A percentile compares a stretch with the other conserved stretches of the same genome.
These are phyloP conservation scores for Sebastes kiyomatsui DNA, from an alignment of 2,797 vertebrate species.

Conservation along the genomic window DNA sequence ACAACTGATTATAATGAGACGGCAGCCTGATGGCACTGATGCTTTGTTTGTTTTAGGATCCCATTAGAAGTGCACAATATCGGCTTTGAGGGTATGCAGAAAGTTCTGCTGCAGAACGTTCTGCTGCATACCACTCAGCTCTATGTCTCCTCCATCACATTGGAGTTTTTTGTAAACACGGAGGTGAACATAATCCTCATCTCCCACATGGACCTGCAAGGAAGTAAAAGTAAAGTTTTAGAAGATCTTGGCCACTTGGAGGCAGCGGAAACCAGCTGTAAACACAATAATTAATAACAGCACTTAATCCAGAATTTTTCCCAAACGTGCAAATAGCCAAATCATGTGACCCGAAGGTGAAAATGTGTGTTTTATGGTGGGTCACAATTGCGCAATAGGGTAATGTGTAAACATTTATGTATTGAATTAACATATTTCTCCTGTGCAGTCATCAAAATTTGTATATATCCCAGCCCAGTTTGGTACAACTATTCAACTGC, in stretches of 20 bases:
- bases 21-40: constrained; percentile 10
- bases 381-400: accelerated
- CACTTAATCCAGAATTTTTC: too few relatives aligned
- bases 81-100: background rate
- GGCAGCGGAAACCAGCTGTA: background rate
- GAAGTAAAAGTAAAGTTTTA: background rate
- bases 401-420: too few relatives aligned
- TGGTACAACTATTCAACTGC: too few relatives aligned
- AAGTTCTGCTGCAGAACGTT: constrained; percentile 58
- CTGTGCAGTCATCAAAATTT: too few relatives aligned
- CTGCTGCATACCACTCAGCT: constrained; percentile 72
- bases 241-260: background rate
- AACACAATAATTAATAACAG: background rate
- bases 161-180: constrained; percentile 78
- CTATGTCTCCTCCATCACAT: constrained; percentile 18
- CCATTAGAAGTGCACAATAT: constrained; percentile 65
- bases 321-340: too few relatives aligned
- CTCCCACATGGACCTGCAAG: constrained; percentile 83
- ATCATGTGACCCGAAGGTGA: too few relatives aligned
- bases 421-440: too few relatives aligned
- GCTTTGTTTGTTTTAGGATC: background rate
- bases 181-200: constrained; percentile 76
- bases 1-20: background rate
- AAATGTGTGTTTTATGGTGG: too few relatives aligned
- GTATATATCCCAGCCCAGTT: too few relatives aligned